phyloP scores from a whole-genome alignment of 2,797 vertebrate species.

The Macrochelys suwanniensis region DNA sequence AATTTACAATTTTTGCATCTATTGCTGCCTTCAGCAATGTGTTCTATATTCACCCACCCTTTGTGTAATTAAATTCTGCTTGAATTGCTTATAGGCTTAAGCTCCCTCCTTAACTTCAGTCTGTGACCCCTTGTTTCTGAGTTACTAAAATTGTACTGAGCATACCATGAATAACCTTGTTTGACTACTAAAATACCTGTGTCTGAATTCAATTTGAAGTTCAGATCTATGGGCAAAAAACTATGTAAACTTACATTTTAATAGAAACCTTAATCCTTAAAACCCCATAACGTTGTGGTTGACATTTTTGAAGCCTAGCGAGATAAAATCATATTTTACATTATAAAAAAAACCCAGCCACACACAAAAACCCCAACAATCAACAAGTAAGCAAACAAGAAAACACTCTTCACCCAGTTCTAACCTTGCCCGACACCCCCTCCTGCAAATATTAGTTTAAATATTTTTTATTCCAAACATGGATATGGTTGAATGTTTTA shows the following conservation, averaged over 20 bases:
- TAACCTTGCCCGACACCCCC: conserved; percentile 29
- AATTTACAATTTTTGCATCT: conserved; percentile 81
- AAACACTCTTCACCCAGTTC: conserved; percentile 5
- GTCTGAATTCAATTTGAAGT: conserved; percentile 59
- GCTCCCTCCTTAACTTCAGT: conserved; percentile 67
- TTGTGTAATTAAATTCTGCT: conserved; percentile 82
- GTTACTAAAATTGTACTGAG: conserved; percentile 58
- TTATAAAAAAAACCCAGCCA: conserved; percentile 27
- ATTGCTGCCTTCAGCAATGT: conserved; percentile 77
- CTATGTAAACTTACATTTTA: conserved; percentile 43
- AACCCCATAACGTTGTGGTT: conserved; percentile 52
- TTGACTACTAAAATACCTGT: conserved; percentile 55
- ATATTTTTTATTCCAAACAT: conserved; percentile 65
- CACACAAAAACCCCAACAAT: conserved; percentile 5
- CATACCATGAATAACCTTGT: conserved; percentile 25
- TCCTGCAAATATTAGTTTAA: conserved; percentile 62
- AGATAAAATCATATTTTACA: conserved; percentile 67
- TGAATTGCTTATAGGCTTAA: conserved; percentile 78
- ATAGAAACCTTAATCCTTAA: conserved; percentile 57
- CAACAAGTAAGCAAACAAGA: neutral
- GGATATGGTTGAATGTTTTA: conserved; percentile 61
- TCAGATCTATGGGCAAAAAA: conserved; percentile 51
- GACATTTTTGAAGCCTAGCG: conserved; percentile 59
- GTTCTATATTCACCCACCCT: conserved; percentile 74
- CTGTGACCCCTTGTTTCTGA: conserved; percentile 67